These are phyloP conservation scores for Harpagifer antarcticus DNA, from an alignment of 2,797 vertebrate genomes.

Conservation along the genomic window DNA sequence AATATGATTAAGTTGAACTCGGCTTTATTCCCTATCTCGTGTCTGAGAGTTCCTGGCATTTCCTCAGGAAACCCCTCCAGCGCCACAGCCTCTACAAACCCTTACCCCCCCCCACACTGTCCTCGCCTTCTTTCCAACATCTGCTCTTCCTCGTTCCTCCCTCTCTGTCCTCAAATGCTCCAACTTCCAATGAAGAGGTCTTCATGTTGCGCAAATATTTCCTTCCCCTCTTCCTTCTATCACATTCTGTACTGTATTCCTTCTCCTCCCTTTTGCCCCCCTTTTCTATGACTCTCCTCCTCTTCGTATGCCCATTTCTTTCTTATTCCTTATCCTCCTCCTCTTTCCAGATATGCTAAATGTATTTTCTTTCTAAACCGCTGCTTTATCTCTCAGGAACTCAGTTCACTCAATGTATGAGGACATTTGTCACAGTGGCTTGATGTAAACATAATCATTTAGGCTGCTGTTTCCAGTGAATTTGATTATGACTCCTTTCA, in stretches of 20 bases:
- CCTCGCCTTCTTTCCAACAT: not conserved
- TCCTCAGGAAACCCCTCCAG: constrained; percentile 66
- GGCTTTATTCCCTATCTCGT: constrained; percentile 18
- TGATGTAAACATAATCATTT: constrained; percentile 35
- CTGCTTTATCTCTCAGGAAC: constrained; percentile 22
- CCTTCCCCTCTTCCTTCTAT: constrained; percentile 27
- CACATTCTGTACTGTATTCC: not conserved
- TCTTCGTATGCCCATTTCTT: constrained; percentile 18
- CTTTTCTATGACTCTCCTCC: not conserved
- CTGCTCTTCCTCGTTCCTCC: constrained; percentile 5
- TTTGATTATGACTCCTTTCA: constrained; percentile 26
- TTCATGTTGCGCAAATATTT: not conserved
- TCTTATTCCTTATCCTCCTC: not conserved
- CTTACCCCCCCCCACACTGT: not conserved
- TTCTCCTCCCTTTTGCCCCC: not conserved
- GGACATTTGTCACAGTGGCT: constrained; percentile 39
- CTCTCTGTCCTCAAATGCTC: constrained; percentile 10
- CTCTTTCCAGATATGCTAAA: constrained; percentile 6
- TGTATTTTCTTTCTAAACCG: constrained; percentile 19
- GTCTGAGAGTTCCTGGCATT: constrained; percentile 66
- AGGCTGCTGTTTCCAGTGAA: constrained; percentile 23
- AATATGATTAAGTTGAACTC: constrained; percentile 16
- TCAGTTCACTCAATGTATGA: constrained; percentile 33
- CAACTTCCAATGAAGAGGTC: not conserved
- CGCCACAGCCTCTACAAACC: not conserved